phyloP scores from a whole-genome alignment of 2,113 vertebrate genomes.

The Hippopotamus amphibius region DNA sequence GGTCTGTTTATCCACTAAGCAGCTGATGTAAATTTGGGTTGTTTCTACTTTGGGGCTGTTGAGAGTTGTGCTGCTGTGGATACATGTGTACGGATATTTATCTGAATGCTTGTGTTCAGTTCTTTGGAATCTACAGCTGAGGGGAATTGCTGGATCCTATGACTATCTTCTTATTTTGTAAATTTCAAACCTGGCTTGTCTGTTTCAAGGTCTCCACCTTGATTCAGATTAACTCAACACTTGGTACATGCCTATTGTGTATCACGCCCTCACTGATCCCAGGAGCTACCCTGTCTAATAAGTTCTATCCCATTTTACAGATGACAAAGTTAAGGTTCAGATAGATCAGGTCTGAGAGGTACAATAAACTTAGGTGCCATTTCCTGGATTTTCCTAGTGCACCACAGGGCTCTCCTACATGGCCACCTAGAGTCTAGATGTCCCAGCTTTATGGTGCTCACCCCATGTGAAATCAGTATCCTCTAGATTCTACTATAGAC shows the following conservation, averaged over 20 bases:
- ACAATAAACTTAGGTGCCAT: neutral
- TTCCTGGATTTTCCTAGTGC: neutral
- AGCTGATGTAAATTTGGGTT: neutral
- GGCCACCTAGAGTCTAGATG: neutral
- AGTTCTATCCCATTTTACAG: neutral
- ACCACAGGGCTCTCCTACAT: neutral
- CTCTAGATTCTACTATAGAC: constrained; percentile 16
- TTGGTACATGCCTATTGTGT: neutral
- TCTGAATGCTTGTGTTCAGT: neutral
- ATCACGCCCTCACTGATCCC: neutral
- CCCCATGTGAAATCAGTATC: neutral
- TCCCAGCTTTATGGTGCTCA: neutral
- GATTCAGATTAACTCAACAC: neutral
- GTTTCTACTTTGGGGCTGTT: neutral
- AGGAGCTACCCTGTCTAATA: neutral
- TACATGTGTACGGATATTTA: neutral
- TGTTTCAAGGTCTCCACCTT: neutral
- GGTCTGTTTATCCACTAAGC: constrained; percentile 7
- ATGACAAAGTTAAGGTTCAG: neutral
- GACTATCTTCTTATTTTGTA: neutral
- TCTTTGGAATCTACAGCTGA: neutral
- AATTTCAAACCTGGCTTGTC: neutral
- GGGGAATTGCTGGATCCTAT: neutral
- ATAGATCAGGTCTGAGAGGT: neutral
- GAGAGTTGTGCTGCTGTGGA: neutral